Evolutionary conservation across 2,888 invertebrate genomes (phyloP), one percentile per base, ranked within the genome.

Genomic region (Synergus gifuensis): DNA sequence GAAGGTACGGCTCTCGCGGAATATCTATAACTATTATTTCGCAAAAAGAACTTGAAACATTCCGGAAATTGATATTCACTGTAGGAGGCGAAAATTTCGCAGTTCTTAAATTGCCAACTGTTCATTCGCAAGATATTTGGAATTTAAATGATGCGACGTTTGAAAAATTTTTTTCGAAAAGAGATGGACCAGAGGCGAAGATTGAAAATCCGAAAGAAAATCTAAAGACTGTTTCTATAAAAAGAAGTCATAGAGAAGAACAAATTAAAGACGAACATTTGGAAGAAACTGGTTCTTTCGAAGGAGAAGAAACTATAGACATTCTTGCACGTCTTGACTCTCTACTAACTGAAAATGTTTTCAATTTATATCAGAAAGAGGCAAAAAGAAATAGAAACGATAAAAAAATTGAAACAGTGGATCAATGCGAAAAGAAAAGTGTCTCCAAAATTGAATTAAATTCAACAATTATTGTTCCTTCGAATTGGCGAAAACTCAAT

Each of bases 1-100:
- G 99, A 0, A 94, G 99, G 82, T 99, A 96, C 93, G 99, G 99
- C 0, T 95, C 97, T 0, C 95, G 95, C 91, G 98, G 98, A 77
- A 94, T 95, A 79, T 96, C 97, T 42, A 94, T 98, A 16, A 96
- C 96, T 76, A 94, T 98, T 79, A 92, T 96, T 11, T 94, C 95
- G 76, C 95, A 95, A 8, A 93, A 94, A 78, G 97, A 98, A 90
- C 85, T 94, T 69, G 84, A 90, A 1, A 93, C 92, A 64, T 95
- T 97, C 86, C 93, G 93, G 86, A 91, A 93, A 76, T 93, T 96
- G 67, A 90, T 96, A 54, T 92, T 93, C 4, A 90, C 92, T n/a
- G 93, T 95, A 77, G 94, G 94, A 63, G 94, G 94, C 1, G 86
- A 89, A 12, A 92, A 93, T 28, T 93, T 94, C 90, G 92, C 92